A percentile compares a stretch with the other conserved stretches of the same genome.
phyloP scores from a whole-genome alignment of 1,140 invertebrate species.

The Anastrepha obliqua region DNA sequence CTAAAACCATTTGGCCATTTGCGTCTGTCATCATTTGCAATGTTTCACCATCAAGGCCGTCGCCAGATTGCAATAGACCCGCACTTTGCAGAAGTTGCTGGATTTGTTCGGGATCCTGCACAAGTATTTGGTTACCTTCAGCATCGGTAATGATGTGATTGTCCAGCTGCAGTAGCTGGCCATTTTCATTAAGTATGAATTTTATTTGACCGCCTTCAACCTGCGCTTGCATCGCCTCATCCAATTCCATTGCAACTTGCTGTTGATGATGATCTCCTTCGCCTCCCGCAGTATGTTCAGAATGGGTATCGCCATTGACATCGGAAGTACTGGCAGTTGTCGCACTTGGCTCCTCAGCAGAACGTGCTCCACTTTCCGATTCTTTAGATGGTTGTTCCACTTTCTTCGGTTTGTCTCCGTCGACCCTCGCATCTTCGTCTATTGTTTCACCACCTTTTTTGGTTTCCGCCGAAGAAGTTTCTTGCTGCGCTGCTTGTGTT shows the following conservation, averaged over 20 bases:
- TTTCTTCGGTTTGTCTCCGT: slow-evolving; percentile 57
- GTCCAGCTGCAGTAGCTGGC: slow-evolving; percentile 71
- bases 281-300: slow-evolving; percentile 2
- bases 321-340: slow-evolving; percentile 1
- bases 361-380: slow-evolving; percentile 55
- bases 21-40: slow-evolving; percentile 73
- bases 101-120: slow-evolving; percentile 73
- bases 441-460: slow-evolving; percentile 10
- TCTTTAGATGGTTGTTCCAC: slow-evolving; percentile 9
- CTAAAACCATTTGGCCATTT: slow-evolving; percentile 73
- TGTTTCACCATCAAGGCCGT: slow-evolving; percentile 72
- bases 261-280: slow-evolving; percentile 64
- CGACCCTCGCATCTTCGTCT: slow-evolving; percentile 4
- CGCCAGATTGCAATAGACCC: slow-evolving; percentile 71
- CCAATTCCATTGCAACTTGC: slow-evolving; percentile 73
- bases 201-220: slow-evolving; percentile 73
- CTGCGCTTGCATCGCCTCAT: slow-evolving; percentile 72
- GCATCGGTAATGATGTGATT: slow-evolving; percentile 74
- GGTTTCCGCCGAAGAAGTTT: background rate
- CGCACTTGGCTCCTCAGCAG: slow-evolving; percentile 52
- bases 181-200: slow-evolving; percentile 73
- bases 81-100: slow-evolving; percentile 73
- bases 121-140: slow-evolving; percentile 73
- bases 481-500: slow-evolving; percentile 28
- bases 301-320: background rate